Evolutionary conservation across 53 echinoderm and acorn worm genomes (phyloP), one percentile per base, ranked within the genome.

Genomic region (Astropecten irregularis): DNA sequence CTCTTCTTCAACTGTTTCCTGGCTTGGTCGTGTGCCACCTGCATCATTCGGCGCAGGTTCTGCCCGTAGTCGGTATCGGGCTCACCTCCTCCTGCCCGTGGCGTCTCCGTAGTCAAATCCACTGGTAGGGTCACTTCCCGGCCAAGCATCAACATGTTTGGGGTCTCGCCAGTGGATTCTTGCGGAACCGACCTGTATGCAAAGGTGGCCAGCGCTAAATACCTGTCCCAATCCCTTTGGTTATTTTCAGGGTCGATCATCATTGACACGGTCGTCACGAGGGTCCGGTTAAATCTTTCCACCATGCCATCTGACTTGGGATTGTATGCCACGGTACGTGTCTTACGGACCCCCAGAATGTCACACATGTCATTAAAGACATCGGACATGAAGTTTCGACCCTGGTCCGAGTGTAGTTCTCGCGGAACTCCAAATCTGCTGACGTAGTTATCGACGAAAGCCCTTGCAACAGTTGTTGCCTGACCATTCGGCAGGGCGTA

Each of bases 161-260:
- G n/a, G n/a, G n/a, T n/a, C n/a, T n/a, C n/a, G n/a, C n/a, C n/a
- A n/a, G n/a, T n/a, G n/a, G n/a, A n/a, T n/a, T n/a, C n/a, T n/a
- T n/a, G 73, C 2, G 37, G 34, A n/a, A 55, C 52, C 3, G 37
- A 73, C 73, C 53, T 53, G 23, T 73, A 54, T 13, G 66, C 66
- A 13, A 66, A 66, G 2, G 66, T 66, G 4, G 52, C 73, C 3
- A 73, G 53, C 11, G 73, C 30, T 8, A 73, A 32, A 19, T 73
- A 19, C 23, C 32, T 32, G 22, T 73, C 73, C 52, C 73, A 50
- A 36, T 73, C 73, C 73, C 25, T 52, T 38, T 73, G 73, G 53
- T 34, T 25, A 36, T 35, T 20, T 5, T 22, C 31, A 30, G 52
- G 10, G 14, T 73, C 55, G 22, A 46, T 21, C 68, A 68, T 68